Conservation (phyloP, 2,888 invertebrate genomes). For the Meghimatium bilineatum region DNA sequence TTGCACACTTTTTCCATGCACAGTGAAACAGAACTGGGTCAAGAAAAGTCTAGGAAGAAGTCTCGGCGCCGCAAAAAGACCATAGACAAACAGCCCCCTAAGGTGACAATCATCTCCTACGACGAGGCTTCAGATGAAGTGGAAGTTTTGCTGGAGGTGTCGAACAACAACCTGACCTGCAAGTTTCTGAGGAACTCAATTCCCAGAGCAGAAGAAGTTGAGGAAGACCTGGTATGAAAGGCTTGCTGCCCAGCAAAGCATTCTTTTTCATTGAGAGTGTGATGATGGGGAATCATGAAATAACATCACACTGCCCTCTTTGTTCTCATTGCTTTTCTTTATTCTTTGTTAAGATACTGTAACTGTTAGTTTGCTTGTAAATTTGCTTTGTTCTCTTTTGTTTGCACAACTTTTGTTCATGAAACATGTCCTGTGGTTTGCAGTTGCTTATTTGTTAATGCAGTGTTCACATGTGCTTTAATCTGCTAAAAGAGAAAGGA, state of each 20-base stretch:
- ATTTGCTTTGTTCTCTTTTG: constrained; percentile 14
- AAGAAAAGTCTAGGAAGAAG: constrained; percentile 67
- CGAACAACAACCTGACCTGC: constrained; percentile 95
- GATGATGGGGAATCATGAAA: neutral
- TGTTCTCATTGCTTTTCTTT: constrained; percentile 15
- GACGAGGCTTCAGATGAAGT: constrained; percentile 83
- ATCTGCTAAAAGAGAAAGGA: neutral
- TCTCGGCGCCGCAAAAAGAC: constrained; percentile 70
- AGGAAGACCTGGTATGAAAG: constrained; percentile 87
- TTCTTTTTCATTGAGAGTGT: constrained; percentile 31
- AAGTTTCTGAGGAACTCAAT: constrained; percentile 91
- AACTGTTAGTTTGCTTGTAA: neutral
- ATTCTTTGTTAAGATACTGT: neutral
- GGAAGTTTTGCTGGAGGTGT: constrained; percentile 93
- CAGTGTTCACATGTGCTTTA: neutral
- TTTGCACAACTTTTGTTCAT: neutral
- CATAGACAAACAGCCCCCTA: constrained; percentile 77
- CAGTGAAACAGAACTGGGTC: constrained; percentile 70
- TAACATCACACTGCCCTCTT: constrained; percentile 27
- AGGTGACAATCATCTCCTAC: constrained; percentile 85
- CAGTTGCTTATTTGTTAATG: neutral
- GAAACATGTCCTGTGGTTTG: constrained; percentile 10
- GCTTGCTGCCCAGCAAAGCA: constrained; percentile 32
- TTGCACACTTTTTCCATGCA: constrained; percentile 32
- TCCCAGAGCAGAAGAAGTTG: constrained; percentile 92